These are phyloP conservation scores for Pseudorasbora parva DNA, from an alignment of 2,113 vertebrate genomes.

Conservation along the genomic window DNA sequence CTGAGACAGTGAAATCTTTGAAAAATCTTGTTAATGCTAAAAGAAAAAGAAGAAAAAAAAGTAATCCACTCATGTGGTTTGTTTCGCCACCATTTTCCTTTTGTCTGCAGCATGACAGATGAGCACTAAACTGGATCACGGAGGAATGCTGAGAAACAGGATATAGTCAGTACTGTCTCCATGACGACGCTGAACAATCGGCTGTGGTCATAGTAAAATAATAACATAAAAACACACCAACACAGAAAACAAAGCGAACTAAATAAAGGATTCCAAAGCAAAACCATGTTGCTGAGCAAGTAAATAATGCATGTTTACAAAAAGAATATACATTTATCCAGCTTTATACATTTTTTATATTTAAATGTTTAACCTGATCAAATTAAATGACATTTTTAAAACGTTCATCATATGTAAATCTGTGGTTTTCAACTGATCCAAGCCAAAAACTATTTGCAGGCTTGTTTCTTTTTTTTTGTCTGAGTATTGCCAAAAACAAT, in stretches of 20 bases:
- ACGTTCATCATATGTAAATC: too few relatives aligned
- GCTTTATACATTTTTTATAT: too few relatives aligned
- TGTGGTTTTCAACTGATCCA: too few relatives aligned
- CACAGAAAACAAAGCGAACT: not conserved
- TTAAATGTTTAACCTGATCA: too few relatives aligned
- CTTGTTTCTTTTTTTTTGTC: too few relatives aligned
- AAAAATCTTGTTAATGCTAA: not conserved
- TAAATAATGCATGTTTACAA: too few relatives aligned
- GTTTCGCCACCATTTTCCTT: not conserved
- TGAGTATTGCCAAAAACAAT: too few relatives aligned
- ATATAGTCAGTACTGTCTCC: slow-evolving; percentile 4
- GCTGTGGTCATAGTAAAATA: not conserved
- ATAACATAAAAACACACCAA: not conserved
- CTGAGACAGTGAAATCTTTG: not conserved
- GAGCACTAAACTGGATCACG: not conserved
- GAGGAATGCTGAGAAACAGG: slow-evolving; percentile 48
- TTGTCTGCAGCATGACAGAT: slow-evolving; percentile 9
- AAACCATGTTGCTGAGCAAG: not conserved
- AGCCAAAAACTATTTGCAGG: too few relatives aligned
- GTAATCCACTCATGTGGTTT: not conserved
- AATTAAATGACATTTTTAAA: too few relatives aligned
- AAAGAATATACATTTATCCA: too few relatives aligned
- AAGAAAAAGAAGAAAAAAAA: not conserved
- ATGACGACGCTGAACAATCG: slow-evolving; percentile 1
- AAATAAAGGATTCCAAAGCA: not conserved